phyloP scores from a whole-genome alignment of 2,888 invertebrate species.

The Automeris io region DNA sequence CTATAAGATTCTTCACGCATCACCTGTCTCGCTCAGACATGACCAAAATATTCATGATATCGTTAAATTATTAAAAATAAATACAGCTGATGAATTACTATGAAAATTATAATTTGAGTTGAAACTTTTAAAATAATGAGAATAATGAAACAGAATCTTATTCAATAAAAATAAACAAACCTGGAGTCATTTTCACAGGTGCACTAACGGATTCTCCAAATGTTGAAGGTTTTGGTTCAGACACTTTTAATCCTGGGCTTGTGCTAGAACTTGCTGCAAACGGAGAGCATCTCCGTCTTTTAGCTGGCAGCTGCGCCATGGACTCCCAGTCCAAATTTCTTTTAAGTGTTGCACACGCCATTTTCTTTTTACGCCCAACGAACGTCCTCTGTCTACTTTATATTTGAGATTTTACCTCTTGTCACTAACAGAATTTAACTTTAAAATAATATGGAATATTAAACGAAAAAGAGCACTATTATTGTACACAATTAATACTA shows the following conservation, averaged over 20 bases:
- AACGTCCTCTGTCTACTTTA: conserved; percentile 59
- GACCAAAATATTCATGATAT: conserved; percentile 67
- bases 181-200: conserved; percentile 88
- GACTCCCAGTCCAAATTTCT: conserved; percentile 97
- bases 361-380: conserved; percentile 82
- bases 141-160: background rate
- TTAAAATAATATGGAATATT: conserved; percentile 51
- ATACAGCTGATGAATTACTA: conserved; percentile 43
- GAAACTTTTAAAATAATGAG: background rate
- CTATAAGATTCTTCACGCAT: conserved; percentile 54
- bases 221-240: conserved; percentile 82
- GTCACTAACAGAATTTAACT: conserved; percentile 41
- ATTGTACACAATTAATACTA: conserved; percentile 36
- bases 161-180: conserved; percentile 77
- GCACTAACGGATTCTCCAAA: conserved; percentile 89
- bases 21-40: conserved; percentile 56
- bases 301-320: conserved; percentile 90
- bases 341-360: conserved; percentile 99
- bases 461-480: conserved; percentile 39
- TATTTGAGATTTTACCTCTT: conserved; percentile 39
- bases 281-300: conserved; percentile 93
- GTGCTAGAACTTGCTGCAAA: conserved; percentile 81
- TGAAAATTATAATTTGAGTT: background rate
- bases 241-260: conserved; percentile 69
- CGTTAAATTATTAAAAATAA: conserved; percentile 59